Evolutionary conservation across 2,113 vertebrate species (phyloP).

Genomic region (Tetrax tetrax): DNA sequence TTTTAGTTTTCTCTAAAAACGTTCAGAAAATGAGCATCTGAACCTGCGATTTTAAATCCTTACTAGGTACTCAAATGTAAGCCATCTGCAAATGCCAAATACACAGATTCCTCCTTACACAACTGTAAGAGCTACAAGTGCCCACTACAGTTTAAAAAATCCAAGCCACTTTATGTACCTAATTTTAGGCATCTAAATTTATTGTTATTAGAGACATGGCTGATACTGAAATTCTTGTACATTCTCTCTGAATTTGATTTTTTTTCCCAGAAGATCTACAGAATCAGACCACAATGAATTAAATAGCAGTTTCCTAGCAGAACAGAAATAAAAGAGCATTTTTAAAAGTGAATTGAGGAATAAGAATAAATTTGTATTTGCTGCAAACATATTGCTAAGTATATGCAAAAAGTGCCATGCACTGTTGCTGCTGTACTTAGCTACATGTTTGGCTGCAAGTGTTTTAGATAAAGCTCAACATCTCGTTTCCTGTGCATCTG

Average conservation of each 20-base stretch:
- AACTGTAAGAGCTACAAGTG: background rate
- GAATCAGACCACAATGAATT: background rate
- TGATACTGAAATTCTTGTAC: background rate
- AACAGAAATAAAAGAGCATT: background rate
- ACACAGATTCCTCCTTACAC: background rate
- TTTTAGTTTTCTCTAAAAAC: background rate
- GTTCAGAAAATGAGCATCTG: background rate
- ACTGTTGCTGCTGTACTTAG: background rate
- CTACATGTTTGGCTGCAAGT: background rate
- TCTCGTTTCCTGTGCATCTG: constrained; percentile 19
- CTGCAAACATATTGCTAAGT: background rate
- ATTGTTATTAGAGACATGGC: background rate
- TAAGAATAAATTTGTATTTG: background rate
- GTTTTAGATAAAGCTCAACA: constrained; percentile 44
- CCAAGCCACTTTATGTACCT: background rate
- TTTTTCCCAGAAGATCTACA: background rate
- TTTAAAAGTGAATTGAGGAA: background rate
- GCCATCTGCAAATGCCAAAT: background rate
- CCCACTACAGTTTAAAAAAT: background rate
- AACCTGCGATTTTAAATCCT: background rate
- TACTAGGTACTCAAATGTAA: background rate
- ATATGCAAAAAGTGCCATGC: background rate
- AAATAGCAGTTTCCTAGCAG: background rate
- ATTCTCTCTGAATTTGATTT: background rate
- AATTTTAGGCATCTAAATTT: background rate